phyloP scores from a whole-genome alignment of 1,140 invertebrate species.

The Octopus bimaculoides region DNA sequence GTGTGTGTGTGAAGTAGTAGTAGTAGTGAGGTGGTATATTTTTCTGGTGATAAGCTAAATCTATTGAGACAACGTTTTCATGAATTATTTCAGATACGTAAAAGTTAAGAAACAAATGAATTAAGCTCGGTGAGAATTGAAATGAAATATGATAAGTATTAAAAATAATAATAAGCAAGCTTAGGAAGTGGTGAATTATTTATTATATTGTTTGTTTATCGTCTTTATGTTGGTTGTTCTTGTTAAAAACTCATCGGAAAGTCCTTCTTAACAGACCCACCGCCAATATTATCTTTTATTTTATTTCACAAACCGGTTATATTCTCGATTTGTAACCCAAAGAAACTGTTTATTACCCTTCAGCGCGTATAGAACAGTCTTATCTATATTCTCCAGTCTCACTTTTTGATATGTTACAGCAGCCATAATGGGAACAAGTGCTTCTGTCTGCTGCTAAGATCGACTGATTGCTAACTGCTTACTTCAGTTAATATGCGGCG shows the following conservation, averaged over 20 bases:
- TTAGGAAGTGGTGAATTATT: background rate
- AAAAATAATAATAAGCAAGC: background rate
- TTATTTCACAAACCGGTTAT: background rate
- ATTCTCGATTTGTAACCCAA: background rate
- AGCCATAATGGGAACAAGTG: background rate
- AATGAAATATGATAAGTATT: background rate
- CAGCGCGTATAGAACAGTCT: background rate
- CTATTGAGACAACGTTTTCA: no score
- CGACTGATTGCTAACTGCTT: background rate
- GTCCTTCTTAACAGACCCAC: no score
- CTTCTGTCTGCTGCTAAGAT: background rate
- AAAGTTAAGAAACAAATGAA: no score
- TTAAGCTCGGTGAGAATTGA: background rate
- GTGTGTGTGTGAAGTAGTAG: no score
- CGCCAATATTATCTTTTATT: no score
- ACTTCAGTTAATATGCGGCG: background rate
- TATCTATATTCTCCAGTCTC: background rate
- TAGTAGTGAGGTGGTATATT: no score
- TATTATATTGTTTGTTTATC: background rate
- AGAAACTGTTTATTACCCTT: conserved; percentile 5
- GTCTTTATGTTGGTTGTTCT: background rate
- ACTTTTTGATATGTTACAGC: background rate
- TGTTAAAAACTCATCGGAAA: no score
- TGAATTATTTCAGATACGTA: no score
- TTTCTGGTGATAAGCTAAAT: no score